Evolutionary conservation across 2,797 vertebrate genomes (phyloP), one percentile per base, ranked within the genome.

Genomic region (Phataginus tetradactyla): DNA sequence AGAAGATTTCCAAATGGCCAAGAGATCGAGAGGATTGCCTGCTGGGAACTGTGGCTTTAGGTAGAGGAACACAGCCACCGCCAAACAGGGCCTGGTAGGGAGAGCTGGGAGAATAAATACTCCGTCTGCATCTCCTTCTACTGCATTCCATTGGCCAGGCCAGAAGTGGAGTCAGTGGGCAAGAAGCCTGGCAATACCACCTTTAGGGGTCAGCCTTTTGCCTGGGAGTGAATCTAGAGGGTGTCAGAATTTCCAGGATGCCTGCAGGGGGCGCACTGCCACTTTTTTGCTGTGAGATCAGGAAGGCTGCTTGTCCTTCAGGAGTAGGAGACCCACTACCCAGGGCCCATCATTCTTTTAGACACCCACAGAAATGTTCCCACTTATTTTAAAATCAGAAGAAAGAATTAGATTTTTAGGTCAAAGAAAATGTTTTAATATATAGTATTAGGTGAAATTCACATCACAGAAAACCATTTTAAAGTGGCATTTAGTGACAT

Each of bases 381-480:
- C 9, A 25, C 42, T 81, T 74, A 15, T 84, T 94, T 91, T 49
- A 27, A 84, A 91, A 77, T 77, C 4, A 57, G 74, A 86, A 90
- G 23, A 37, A 53, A 61, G 12, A 42, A 63, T 66, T 78, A 39
- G 37, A 42, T 25, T 51, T 85, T 84, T 9, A 87, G 51, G 32
- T 94, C 8, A 83, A 90, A 90, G n/a, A 69, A 83, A 90, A 92
- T 69, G 5, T 42, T 86, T 37, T 45, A 53, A 89, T 66, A 64
- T 68, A 4, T 49, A 57, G 15, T 49, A 57, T 39, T 39, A 42
- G 9, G 79, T 68, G 15, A 78, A 86, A 83, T 25, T 59, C 59
- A 78, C 29, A 5, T 51, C 21, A 57, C 39, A 49, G 51, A 57
- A 75, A 75, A 53, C n/a, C 37, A 21, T 64, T 86, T 57, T 1